Base-by-base conservation (phyloP, 2,113 vertebrate species). In the Oostethus manadensis region DNA sequence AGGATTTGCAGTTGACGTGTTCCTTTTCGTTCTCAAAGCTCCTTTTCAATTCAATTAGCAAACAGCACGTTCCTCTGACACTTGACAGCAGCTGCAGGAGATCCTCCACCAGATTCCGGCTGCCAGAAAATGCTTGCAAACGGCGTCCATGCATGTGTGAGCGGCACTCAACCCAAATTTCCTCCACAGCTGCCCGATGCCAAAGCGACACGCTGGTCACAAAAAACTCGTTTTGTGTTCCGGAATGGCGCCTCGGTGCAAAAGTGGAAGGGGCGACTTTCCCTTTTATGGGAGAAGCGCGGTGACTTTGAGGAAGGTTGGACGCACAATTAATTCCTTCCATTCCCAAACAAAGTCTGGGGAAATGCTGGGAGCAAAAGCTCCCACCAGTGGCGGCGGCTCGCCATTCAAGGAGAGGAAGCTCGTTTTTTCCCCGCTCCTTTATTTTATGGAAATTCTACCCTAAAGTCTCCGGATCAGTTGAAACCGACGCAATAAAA, bases 11-110 rank as follows among this genome's bases (percentile, higher is more conserved):
- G 71, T 84, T 82, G 68, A 71, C 73, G 76, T 17, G 56, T 58
- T 59, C 74, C 65, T 84, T 80, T 73, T 76, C 10, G 81, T 84
- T 86, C 53, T 71, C 69, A 66, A 76, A 63, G 43, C 66, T 74
- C 51, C 47, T 68, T 84, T 85, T 81, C 58, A 80, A 77, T 84
- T 76, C 29, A 33, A 33, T 33, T 33, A 33, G 29, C 29, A 76
- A 82, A 21, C 3, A 54, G 29, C 17, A 10, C 1, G 5, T 66
- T 33, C 33, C 44, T n/a, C 20, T 11, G 23, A 47, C 55, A 63
- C 60, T 73, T 69, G 66, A 70, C 66, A 55, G 23, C 1, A 2
- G 11, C 42, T 65, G 38, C 35, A 57, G 47, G 38, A 42, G 13
- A 42, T 42, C 38, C 38, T 42, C 38, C 38, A 42, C 3, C 38